phyloP scores from a whole-genome alignment of 2,888 invertebrate species.

The Drosophila diplacantha region DNA sequence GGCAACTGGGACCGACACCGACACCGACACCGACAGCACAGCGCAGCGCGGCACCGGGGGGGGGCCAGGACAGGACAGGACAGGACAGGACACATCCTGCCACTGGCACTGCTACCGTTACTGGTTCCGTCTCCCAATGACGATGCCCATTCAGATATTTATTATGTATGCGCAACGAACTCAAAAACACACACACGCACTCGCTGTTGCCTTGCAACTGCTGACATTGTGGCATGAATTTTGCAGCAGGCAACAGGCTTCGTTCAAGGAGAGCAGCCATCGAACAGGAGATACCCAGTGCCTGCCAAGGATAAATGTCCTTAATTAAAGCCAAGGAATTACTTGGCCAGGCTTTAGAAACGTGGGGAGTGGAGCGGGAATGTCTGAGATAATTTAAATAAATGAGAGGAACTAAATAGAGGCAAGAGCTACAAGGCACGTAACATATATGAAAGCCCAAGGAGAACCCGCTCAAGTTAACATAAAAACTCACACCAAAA shows the following conservation, averaged over 20 bases:
- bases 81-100: constrained; percentile 27
- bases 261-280: not conserved
- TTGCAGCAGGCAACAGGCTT: constrained; percentile 43
- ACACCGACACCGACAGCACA: not conserved
- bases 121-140: constrained; percentile 34
- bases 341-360: not conserved
- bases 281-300: constrained; percentile 2
- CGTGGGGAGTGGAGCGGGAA: too few relatives aligned
- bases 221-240: constrained; percentile 47
- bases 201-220: constrained; percentile 17
- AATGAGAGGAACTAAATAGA: too few relatives aligned
- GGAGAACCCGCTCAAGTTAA: accelerated
- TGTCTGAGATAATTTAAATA: not conserved
- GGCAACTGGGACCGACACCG: constrained; percentile 36
- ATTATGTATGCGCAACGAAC: constrained; percentile 57
- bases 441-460: too few relatives aligned
- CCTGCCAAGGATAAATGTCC: not conserved
- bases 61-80: not conserved
- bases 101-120: constrained; percentile 13
- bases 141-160: constrained; percentile 48
- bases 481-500: not conserved
- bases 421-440: too few relatives aligned
- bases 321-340: not conserved
- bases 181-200: constrained; percentile 13
- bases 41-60: too few relatives aligned